Conservation (phyloP, 2,888 invertebrate species). For the Caenorhabditis doughertyi region DNA sequence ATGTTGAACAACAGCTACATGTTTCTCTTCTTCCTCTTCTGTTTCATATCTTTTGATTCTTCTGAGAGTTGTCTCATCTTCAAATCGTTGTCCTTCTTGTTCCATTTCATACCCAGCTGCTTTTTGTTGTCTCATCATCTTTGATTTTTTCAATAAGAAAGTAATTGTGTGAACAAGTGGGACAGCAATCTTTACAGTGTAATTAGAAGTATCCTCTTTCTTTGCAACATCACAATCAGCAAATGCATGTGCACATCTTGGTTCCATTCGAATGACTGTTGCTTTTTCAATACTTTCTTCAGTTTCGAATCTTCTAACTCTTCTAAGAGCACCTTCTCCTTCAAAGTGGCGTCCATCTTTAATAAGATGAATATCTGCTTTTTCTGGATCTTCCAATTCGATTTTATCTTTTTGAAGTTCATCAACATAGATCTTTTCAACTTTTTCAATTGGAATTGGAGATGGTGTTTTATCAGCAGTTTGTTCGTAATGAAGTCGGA, state of each 20-base stretch:
- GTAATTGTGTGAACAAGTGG: conserved; percentile 68
- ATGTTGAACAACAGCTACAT: conserved; percentile 14
- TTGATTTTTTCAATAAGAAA: conserved; percentile 58
- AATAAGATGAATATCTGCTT: conserved; percentile 75
- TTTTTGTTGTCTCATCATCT: conserved; percentile 54
- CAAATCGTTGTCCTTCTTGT: conserved; percentile 64
- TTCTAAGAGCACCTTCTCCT: conserved; percentile 72
- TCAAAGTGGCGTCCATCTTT: conserved; percentile 77
- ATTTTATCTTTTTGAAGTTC: conserved; percentile 74
- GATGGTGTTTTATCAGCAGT: conserved; percentile 72
- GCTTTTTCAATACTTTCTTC: conserved; percentile 76
- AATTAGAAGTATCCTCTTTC: conserved; percentile 79
- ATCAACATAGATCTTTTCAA: conserved; percentile 79
- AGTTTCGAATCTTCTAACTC: conserved; percentile 70
- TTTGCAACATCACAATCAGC: conserved; percentile 81
- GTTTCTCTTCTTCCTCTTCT: conserved; percentile 55
- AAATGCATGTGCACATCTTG: conserved; percentile 76
- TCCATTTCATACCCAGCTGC: conserved; percentile 66
- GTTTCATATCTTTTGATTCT: conserved; percentile 59
- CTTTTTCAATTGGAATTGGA: conserved; percentile 64
- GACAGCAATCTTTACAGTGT: conserved; percentile 74
- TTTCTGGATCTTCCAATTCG: conserved; percentile 65
- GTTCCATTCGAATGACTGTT: conserved; percentile 62
- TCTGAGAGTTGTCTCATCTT: conserved; percentile 59
- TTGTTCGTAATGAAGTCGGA: conserved; percentile 70